Evolutionary conservation across 2,113 vertebrate species (phyloP).

Genomic region (Protobothrops mucrosquamatus): DNA sequence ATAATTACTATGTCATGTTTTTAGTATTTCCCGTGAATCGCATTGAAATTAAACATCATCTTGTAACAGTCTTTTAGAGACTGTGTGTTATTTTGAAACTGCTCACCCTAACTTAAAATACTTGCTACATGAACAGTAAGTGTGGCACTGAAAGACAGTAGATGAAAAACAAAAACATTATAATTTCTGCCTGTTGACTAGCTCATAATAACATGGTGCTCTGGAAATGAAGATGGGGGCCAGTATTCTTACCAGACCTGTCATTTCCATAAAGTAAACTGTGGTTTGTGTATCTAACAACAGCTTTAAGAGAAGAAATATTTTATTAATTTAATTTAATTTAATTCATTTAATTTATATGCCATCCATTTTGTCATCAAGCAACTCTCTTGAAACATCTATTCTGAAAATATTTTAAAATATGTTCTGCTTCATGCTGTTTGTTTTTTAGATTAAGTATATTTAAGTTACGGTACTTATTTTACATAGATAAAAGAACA

Average conservation of each 20-base stretch:
- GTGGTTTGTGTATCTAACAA: background rate
- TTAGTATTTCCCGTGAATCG: background rate
- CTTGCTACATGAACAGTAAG: background rate
- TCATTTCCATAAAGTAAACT: background rate
- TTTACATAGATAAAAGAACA: constrained; percentile 24
- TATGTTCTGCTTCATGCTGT: constrained; percentile 13
- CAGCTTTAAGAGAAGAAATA: background rate
- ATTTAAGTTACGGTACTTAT: background rate
- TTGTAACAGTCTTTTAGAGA: background rate
- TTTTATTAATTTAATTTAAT: background rate
- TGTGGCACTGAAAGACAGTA: background rate
- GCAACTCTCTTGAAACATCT: background rate
- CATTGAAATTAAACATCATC: background rate
- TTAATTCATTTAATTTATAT: background rate
- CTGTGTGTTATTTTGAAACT: background rate
- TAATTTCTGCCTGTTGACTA: background rate
- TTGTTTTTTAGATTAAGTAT: constrained; percentile 30
- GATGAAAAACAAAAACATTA: background rate
- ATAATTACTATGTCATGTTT: background rate
- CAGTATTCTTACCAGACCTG: background rate
- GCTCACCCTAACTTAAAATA: background rate
- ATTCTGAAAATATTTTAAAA: background rate
- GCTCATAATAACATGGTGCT: background rate
- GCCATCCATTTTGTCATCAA: background rate
- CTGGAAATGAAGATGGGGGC: background rate